Conservation (phyloP, 2,113 vertebrate species). For the Sus scrofa region T2T-Sscrofa CM000817.6:94701501-94702000, state of each 20-base stretch:
- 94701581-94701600: not conserved
- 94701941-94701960: not conserved
- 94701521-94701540: slow-evolving; percentile 56
- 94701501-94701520: not conserved
- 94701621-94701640: not conserved
- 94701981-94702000: accelerated
- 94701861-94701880: not conserved
- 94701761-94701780: slow-evolving; percentile 45
- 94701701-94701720: slow-evolving; percentile 71
- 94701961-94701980: no score
- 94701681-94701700: not conserved
- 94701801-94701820: slow-evolving; percentile 70
- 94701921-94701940: not conserved
- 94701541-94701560: slow-evolving; percentile 53
- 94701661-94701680: not conserved
- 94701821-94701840: slow-evolving; percentile 22
- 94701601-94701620: not conserved
- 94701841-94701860: slow-evolving; percentile 34
- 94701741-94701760: slow-evolving; percentile 65
- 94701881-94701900: slow-evolving; percentile 3
- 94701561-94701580: not conserved
- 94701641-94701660: slow-evolving; percentile 10
- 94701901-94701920: not conserved
- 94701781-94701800: slow-evolving; percentile 69
- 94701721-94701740: slow-evolving; percentile 71